Evolutionary conservation across 2,113 vertebrate genomes (phyloP).

Genomic region (Patagioenas fasciata): DNA sequence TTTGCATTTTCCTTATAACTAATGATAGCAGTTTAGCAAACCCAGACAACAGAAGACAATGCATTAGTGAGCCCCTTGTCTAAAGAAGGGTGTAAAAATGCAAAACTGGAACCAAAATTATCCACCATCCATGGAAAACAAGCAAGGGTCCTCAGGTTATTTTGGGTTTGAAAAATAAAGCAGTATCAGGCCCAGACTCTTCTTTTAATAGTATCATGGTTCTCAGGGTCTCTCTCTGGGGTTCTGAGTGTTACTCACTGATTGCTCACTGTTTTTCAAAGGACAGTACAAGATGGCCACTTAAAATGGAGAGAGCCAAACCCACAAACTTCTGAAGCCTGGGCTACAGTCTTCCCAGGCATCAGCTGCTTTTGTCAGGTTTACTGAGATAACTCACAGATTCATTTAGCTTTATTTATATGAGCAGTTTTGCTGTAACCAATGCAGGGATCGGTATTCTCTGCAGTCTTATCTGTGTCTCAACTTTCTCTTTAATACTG

Average conservation of each 20-base stretch:
- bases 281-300: background rate
- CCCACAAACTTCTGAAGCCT: background rate
- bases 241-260: background rate
- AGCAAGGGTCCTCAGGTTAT: background rate
- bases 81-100: background rate
- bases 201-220: background rate
- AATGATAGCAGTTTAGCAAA: background rate
- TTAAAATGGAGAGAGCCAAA: background rate
- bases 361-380: background rate
- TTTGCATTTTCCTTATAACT: background rate
- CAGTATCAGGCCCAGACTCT: background rate
- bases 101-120: background rate
- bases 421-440: background rate
- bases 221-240: background rate
- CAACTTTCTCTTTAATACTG: background rate
- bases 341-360: background rate
- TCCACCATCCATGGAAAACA: background rate
- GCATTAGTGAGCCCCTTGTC: background rate
- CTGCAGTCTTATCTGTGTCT: background rate
- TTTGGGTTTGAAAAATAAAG: background rate
- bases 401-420: background rate
- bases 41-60: fast-evolving
- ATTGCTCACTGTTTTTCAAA: background rate
- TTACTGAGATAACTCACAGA: background rate
- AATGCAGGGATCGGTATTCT: background rate